These are phyloP conservation scores for Hylyphantes graminicola DNA, from an alignment of 1,140 invertebrate genomes.

Conservation along the genomic window DNA sequence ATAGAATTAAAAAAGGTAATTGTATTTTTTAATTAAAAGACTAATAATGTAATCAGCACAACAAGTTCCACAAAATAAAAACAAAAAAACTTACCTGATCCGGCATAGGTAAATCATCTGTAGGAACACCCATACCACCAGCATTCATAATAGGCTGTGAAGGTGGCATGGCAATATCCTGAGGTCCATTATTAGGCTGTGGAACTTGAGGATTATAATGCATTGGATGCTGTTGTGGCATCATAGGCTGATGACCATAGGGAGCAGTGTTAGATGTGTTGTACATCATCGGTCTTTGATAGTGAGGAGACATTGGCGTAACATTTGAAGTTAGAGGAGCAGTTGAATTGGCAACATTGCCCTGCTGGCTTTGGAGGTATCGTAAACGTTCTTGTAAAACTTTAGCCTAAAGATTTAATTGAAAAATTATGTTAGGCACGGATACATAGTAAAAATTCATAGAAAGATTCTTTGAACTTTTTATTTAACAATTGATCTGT, in stretches of 20 bases:
- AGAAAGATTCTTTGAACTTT: too few species aligned
- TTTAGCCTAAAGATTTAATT: constrained; percentile 22
- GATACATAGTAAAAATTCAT: background rate
- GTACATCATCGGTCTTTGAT: constrained; percentile 30
- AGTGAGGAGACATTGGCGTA: constrained; percentile 46
- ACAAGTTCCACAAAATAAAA: background rate
- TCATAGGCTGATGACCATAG: constrained; percentile 35
- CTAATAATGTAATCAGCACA: too few species aligned
- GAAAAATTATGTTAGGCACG: background rate
- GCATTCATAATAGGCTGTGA: constrained; percentile 1
- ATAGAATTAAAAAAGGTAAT: too few species aligned
- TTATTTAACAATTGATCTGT: too few species aligned
- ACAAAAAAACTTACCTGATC: constrained; percentile 23
- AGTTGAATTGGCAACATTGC: constrained; percentile 20
- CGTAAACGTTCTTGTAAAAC: constrained; percentile 40
- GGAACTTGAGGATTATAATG: constrained; percentile 53
- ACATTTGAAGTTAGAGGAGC: constrained; percentile 45
- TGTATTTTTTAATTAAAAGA: too few species aligned
- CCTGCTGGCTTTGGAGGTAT: constrained; percentile 32
- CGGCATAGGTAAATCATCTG: constrained; percentile 18
- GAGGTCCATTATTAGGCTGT: constrained; percentile 18
- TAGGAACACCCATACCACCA: background rate
- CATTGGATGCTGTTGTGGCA: constrained; percentile 39
- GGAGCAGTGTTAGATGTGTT: constrained; percentile 47
- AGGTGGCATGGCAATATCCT: constrained; percentile 14